These are phyloP conservation scores for Meandrusa payeni DNA, from an alignment of 2,888 invertebrate genomes.

Conservation along the genomic window DNA sequence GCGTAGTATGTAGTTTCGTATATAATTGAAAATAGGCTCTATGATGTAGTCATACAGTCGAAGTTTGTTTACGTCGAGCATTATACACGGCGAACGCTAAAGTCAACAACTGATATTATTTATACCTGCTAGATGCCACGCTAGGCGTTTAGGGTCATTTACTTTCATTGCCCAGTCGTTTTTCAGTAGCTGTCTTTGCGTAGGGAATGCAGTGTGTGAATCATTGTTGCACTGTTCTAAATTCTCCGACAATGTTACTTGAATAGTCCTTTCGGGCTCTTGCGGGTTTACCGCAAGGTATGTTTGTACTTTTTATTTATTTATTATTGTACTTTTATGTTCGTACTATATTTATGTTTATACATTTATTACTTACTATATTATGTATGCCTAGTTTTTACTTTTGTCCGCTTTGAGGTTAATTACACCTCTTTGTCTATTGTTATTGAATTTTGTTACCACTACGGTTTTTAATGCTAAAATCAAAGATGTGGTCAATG, in stretches of 20 bases:
- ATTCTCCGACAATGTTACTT: slow-evolving; percentile 23
- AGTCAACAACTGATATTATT: slow-evolving; percentile 64
- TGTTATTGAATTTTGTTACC: no score
- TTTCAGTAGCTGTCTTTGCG: slow-evolving; percentile 44
- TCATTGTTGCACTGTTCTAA: slow-evolving; percentile 24
- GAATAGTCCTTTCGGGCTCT: slow-evolving; percentile 15
- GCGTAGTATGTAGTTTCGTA: slow-evolving; percentile 17
- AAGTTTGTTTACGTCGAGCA: slow-evolving; percentile 41
- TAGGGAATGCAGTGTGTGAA: slow-evolving; percentile 35
- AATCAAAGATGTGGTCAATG: slow-evolving; percentile 46
- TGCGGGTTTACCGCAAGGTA: no score
- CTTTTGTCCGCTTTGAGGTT: no score
- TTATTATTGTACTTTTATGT: no score
- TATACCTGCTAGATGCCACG: slow-evolving; percentile 59
- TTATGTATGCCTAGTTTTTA: no score
- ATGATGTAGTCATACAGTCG: slow-evolving; percentile 28
- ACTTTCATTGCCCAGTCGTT: slow-evolving; percentile 51
- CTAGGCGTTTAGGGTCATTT: slow-evolving; percentile 68
- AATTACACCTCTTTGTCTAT: no score
- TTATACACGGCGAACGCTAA: slow-evolving; percentile 40
- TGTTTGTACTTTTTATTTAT: no score
- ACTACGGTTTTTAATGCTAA: slow-evolving; percentile 28
- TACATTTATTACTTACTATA: no score
- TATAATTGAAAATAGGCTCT: slow-evolving; percentile 13
- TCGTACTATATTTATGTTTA: no score